phyloP scores from a whole-genome alignment of 2,113 vertebrate genomes.

The Corydoras sp. region DNA sequence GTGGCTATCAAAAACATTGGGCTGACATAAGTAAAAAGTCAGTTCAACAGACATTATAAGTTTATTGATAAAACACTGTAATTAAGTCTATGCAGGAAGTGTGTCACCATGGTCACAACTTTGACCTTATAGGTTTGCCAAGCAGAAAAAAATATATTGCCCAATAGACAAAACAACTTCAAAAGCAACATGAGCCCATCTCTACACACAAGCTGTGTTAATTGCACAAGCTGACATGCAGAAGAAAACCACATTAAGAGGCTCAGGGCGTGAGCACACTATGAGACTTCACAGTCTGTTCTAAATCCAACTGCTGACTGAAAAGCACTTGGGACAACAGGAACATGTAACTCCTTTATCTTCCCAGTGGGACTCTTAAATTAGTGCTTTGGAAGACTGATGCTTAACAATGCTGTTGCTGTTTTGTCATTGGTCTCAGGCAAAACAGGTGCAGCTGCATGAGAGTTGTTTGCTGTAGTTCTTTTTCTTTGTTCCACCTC shows the following conservation, averaged over 20 bases:
- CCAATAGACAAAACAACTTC: neutral
- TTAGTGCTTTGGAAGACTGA: conserved; percentile 57
- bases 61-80: no score
- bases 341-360: conserved; percentile 37
- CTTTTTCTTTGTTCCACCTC: neutral
- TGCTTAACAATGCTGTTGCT: conserved; percentile 42
- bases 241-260: neutral
- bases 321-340: conserved; percentile 35
- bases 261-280: neutral
- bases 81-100: no score
- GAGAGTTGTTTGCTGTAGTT: neutral
- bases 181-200: neutral
- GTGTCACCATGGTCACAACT: no score
- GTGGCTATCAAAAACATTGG: no score
- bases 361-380: conserved; percentile 50
- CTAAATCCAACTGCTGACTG: conserved; percentile 21
- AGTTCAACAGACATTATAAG: no score
- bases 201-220: conserved; percentile 1
- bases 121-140: no score
- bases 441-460: neutral
- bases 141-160: neutral
- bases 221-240: neutral
- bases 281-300: conserved; percentile 1
- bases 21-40: no score
- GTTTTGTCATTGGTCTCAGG: neutral